These are phyloP conservation scores for Hermaeophaga mercurialis DNA, from an alignment of 2,888 invertebrate species.

Conservation along the genomic window DNA sequence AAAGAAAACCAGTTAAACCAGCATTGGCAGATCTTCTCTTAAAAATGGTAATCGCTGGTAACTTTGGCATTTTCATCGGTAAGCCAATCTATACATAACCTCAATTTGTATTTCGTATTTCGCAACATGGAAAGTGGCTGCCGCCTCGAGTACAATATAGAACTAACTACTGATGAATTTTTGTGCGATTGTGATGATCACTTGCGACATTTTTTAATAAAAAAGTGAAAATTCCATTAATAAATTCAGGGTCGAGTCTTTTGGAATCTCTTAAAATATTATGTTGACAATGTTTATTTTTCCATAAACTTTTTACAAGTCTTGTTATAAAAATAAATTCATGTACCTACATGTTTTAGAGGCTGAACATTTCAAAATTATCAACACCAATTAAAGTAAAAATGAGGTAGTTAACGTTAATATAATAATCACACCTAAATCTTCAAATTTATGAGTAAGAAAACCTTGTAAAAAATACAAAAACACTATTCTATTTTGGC, in stretches of 20 bases:
- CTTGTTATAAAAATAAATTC: too few species aligned
- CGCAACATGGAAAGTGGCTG: slow-evolving; percentile 5
- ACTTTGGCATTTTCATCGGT: neutral
- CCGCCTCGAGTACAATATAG: neutral
- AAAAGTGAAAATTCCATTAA: slow-evolving; percentile 7
- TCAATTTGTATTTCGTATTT: slow-evolving; percentile 1
- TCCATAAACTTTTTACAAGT: too few species aligned
- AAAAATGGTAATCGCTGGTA: neutral
- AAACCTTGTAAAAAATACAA: too few species aligned
- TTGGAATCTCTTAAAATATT: neutral
- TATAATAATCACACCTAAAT: too few species aligned
- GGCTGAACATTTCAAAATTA: too few species aligned
- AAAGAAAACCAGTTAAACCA: too few species aligned
- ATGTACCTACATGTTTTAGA: too few species aligned
- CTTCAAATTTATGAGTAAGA: too few species aligned
- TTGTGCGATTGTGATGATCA: neutral
- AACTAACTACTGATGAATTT: neutral
- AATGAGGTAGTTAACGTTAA: too few species aligned
- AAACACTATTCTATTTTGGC: too few species aligned
- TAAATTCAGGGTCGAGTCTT: slow-evolving; percentile 1
- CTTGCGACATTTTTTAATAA: slow-evolving; percentile 9
- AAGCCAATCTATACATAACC: slow-evolving; percentile 3
- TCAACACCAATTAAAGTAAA: too few species aligned
- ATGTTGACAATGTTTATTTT: slow-evolving; percentile 1
- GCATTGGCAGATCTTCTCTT: neutral